These are phyloP conservation scores for Ichneumon xanthorius DNA, from an alignment of 2,888 invertebrate species.

Conservation along the genomic window DNA sequence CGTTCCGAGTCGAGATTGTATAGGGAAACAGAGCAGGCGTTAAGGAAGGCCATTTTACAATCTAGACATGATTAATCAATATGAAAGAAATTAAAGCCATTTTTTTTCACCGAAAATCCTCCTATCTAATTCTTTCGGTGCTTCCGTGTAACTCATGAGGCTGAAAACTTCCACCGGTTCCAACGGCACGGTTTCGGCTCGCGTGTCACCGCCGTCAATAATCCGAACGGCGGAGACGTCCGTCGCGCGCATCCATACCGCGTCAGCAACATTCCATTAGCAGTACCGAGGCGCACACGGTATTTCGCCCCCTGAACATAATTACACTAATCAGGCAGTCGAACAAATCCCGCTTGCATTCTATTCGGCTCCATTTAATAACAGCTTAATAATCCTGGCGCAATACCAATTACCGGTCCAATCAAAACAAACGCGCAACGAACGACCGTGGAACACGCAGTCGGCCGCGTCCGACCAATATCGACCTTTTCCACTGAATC, in stretches of 20 bases:
- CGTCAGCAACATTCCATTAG: not conserved
- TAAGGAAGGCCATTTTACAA: too few species aligned
- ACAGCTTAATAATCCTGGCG: not conserved
- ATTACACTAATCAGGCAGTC: not conserved
- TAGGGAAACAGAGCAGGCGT: too few species aligned
- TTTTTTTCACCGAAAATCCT: too few species aligned
- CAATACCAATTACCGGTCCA: not conserved
- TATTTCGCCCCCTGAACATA: not conserved
- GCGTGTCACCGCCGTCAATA: not conserved
- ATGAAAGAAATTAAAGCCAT: too few species aligned
- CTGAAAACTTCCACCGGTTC: not conserved
- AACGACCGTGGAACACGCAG: not conserved
- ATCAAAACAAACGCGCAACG: not conserved
- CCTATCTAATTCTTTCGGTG: too few species aligned
- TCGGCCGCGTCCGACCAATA: not conserved
- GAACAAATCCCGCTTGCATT: not conserved
- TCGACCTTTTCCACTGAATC: conserved; percentile 2
- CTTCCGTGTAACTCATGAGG: too few species aligned
- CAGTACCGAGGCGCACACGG: not conserved
- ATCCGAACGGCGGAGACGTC: not conserved
- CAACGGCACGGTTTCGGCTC: not conserved
- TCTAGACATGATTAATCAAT: too few species aligned
- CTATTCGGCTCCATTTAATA: not conserved
- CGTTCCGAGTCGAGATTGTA: too few species aligned
- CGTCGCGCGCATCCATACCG: not conserved